Percentiles rank a stretch among this genome's conserved stretches.
Conservation (phyloP, 2,113 vertebrate species). For the Hypanus sabinus region DNA sequence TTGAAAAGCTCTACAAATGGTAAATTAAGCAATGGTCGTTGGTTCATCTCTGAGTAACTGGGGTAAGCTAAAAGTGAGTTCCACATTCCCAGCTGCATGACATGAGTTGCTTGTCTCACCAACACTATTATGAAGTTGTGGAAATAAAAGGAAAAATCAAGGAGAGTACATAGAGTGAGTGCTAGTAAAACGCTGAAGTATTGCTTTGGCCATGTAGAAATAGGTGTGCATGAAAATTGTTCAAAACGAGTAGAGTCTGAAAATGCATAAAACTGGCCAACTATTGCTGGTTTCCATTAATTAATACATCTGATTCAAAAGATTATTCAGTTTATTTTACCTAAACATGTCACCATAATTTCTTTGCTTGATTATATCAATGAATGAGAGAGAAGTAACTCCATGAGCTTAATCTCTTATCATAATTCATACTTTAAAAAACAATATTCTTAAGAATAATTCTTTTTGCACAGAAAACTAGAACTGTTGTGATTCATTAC, state of each 20-base stretch:
- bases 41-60: too few species aligned
- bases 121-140: too few species aligned
- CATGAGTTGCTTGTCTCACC: too few species aligned
- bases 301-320: background rate
- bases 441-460: background rate
- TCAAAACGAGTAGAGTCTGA: background rate
- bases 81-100: too few species aligned
- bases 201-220: background rate
- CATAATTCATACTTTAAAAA: background rate
- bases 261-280: background rate
- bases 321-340: background rate
- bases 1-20: too few species aligned
- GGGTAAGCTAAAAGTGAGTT: too few species aligned
- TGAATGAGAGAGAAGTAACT: background rate
- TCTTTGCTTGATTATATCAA: background rate
- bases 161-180: too few species aligned
- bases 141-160: too few species aligned
- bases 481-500: background rate
- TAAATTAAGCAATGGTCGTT: too few species aligned
- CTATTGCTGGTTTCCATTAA: background rate
- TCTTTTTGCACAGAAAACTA: background rate
- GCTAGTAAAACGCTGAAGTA: too few species aligned
- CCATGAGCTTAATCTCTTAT: background rate
- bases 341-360: background rate
- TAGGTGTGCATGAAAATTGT: background rate